Evolutionary conservation across 2,888 invertebrate species (phyloP).

Genomic region (Aphodius sticticus): DNA sequence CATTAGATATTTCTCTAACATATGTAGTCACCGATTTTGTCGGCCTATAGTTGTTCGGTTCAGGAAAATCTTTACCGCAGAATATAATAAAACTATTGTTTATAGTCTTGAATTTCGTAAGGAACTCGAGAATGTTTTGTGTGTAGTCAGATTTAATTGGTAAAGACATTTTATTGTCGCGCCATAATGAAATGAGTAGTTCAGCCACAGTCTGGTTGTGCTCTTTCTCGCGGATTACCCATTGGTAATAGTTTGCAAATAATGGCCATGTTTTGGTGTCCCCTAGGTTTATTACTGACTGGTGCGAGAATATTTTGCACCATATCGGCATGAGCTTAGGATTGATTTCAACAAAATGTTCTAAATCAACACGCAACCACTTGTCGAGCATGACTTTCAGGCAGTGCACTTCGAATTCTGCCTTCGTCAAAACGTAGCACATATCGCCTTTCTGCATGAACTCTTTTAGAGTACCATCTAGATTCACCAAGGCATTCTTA

Average conservation of each 20-base stretch:
- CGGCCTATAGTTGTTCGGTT: too few relatives aligned
- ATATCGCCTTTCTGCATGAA: background rate
- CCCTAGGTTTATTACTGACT: background rate
- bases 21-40: background rate
- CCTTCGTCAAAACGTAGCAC: background rate
- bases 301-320: background rate
- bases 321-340: background rate
- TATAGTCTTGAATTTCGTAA: background rate
- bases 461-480: background rate
- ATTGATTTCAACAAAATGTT: background rate
- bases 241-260: background rate
- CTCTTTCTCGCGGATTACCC: background rate
- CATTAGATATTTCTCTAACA: background rate
- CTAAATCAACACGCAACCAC: background rate
- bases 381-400: background rate
- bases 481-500: background rate
- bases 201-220: background rate
- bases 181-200: background rate
- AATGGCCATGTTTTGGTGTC: background rate
- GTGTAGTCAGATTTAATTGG: background rate
- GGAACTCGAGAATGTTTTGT: background rate
- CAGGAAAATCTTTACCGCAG: too few relatives aligned
- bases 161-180: background rate
- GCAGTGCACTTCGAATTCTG: background rate
- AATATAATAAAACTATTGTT: background rate